Evolutionary conservation across 92 coral and sea anemone genomes (phyloP).

Genomic region (Epizoanthus rinbou): DNA sequence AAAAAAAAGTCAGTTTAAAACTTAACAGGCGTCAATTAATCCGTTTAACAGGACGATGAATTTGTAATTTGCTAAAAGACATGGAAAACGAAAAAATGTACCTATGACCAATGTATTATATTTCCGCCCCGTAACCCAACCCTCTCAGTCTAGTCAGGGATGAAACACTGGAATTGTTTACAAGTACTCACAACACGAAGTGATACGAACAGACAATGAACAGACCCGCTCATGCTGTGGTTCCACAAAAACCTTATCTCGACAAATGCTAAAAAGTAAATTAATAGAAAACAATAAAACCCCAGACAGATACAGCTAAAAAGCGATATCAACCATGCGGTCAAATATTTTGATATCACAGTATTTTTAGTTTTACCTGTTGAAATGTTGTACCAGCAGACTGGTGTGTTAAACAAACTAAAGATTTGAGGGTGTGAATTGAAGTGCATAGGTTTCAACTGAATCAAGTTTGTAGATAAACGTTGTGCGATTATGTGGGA

Average conservation of each 20-base stretch:
- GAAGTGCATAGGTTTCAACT: constrained; percentile 3
- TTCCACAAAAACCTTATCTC: neutral
- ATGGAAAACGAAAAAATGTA: constrained; percentile 16
- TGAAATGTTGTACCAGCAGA: neutral
- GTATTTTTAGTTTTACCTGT: constrained; percentile 19
- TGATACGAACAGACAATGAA: too few species aligned
- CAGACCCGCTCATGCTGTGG: too few species aligned
- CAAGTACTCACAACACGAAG: too few species aligned
- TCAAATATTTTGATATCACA: neutral
- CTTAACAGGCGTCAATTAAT: constrained; percentile 34
- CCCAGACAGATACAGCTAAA: neutral
- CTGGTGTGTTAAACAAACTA: constrained; percentile 40
- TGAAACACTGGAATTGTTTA: too few species aligned
- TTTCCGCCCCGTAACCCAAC: neutral
- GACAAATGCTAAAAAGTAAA: neutral
- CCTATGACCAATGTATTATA: neutral
- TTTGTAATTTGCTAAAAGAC: constrained; percentile 20
- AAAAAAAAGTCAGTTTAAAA: neutral
- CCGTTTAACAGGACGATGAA: constrained; percentile 36
- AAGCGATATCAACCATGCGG: constrained; percentile 8
- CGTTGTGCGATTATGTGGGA: neutral
- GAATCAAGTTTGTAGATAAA: constrained; percentile 4
- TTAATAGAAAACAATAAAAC: neutral
- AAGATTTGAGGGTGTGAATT: neutral
- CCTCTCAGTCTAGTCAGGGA: neutral